A percentile compares a stretch with the other conserved stretches of the same genome.
Evolutionary conservation across 2,888 invertebrate genomes (phyloP).

Genomic region (Frankliniella intonsa): DNA sequence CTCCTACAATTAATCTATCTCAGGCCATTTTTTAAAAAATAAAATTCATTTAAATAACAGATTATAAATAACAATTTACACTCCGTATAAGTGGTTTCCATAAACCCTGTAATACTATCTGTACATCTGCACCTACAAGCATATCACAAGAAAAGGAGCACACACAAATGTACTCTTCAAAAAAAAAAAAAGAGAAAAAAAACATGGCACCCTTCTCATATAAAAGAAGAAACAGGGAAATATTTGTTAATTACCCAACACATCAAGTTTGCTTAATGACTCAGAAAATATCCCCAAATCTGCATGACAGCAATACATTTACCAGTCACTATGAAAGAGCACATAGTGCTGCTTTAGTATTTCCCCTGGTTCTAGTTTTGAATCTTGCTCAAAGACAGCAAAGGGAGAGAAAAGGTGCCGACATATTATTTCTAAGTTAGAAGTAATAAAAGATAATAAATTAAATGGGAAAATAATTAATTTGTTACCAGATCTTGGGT

Average conservation of each 20-base stretch:
- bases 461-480: too few species aligned
- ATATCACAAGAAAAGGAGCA: constrained; percentile 20
- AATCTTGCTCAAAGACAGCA: too few species aligned
- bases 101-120: constrained; percentile 25
- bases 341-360: too few species aligned
- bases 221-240: neutral
- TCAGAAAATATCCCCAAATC: too few species aligned
- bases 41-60: neutral
- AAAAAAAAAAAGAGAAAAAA: neutral
- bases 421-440: neutral
- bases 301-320: too few species aligned
- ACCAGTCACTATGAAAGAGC: too few species aligned
- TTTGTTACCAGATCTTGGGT: too few species aligned
- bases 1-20: neutral
- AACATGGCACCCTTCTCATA: constrained; percentile 7
- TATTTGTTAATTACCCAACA: too few species aligned
- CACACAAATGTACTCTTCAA: neutral
- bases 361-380: too few species aligned
- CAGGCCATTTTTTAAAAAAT: neutral
- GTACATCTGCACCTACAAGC: constrained; percentile 22
- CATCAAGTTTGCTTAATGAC: neutral
- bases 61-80: neutral
- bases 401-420: too few species aligned
- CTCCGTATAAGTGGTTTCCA: neutral
- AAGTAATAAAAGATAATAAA: too few species aligned